Percentiles rank a stretch among this genome's conserved stretches.
These are phyloP conservation scores for Bubo blakistoni DNA, from an alignment of 2,113 vertebrate species.

Conservation along the genomic window DNA sequence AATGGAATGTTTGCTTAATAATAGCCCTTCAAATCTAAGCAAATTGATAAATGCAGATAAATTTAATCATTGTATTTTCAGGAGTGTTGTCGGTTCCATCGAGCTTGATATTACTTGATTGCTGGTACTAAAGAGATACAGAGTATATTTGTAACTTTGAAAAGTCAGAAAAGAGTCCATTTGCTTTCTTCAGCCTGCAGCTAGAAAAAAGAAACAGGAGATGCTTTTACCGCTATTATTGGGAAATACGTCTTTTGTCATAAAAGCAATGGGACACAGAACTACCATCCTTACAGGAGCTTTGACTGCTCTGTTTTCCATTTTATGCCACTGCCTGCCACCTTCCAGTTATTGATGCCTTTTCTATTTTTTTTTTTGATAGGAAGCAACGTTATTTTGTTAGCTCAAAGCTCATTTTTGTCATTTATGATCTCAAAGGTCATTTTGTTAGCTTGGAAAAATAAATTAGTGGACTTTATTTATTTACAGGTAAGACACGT, in stretches of 20 bases:
- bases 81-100: background rate
- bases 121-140: background rate
- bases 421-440: background rate
- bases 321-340: accelerated
- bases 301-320: background rate
- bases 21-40: background rate
- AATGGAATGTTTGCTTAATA: background rate
- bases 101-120: background rate
- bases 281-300: background rate
- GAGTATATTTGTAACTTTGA: background rate
- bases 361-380: background rate
- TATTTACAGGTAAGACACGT: background rate
- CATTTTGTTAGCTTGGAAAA: background rate
- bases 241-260: background rate
- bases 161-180: background rate
- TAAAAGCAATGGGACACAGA: background rate
- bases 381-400: background rate
- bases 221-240: background rate
- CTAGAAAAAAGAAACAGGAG: background rate
- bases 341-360: background rate
- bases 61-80: background rate
- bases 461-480: background rate
- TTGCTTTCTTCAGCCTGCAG: background rate
- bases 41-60: background rate
- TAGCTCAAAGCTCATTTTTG: background rate